These are phyloP conservation scores for Amiota communis DNA, from an alignment of 2,888 invertebrate species.

Conservation along the genomic window DNA sequence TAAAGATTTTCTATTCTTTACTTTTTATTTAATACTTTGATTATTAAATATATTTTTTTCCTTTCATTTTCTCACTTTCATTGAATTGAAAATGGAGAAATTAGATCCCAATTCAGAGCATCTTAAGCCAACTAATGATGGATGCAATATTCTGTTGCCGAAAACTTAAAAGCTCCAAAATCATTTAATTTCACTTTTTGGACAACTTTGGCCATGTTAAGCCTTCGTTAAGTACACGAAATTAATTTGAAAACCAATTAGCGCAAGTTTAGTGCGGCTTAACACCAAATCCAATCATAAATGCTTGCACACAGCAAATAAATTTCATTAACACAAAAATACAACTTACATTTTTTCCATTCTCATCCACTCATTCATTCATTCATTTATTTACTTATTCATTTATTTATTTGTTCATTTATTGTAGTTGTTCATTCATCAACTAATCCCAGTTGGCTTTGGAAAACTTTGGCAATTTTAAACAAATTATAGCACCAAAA, in stretches of 20 bases:
- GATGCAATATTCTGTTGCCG: background rate
- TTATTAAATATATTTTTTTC: background rate
- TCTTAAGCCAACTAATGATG: background rate
- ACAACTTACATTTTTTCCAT: background rate
- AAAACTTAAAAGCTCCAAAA: background rate
- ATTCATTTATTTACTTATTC: background rate
- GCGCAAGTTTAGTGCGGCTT: constrained; percentile 50
- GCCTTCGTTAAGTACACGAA: constrained; percentile 46
- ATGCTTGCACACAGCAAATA: constrained; percentile 51
- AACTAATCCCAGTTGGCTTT: constrained; percentile 20
- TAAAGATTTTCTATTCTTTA: too few relatives aligned
- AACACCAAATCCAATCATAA: constrained; percentile 61
- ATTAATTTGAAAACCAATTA: constrained; percentile 63
- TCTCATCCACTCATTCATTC: background rate
- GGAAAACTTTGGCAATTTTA: constrained; percentile 49
- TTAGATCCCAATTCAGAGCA: too few relatives aligned
- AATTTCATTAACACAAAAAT: constrained; percentile 17
- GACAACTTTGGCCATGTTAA: constrained; percentile 29
- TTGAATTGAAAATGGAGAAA: too few relatives aligned
- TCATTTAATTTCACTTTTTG: constrained; percentile 3
- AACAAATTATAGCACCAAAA: constrained; percentile 10
- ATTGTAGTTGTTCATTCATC: too few relatives aligned
- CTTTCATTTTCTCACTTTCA: background rate
- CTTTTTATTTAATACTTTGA: background rate
- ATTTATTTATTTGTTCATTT: too few relatives aligned